These are phyloP conservation scores for Parotocinclus haroldoi DNA, from an alignment of 2,797 vertebrate species.

Conservation along the genomic window DNA sequence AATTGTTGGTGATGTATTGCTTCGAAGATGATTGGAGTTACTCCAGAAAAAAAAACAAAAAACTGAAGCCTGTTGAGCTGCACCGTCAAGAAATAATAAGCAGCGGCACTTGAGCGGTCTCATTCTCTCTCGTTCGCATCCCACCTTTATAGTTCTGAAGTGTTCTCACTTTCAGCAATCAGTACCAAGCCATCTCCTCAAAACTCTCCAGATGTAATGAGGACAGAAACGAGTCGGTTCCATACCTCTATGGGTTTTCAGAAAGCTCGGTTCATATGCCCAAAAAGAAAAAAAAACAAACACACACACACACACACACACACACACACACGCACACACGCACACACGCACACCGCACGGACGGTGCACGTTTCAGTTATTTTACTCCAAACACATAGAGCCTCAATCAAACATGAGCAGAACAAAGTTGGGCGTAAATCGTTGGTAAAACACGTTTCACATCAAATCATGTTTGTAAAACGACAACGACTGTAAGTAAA, in stretches of 20 bases:
- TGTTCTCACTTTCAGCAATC: slow-evolving; percentile 30
- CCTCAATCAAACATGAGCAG: no score
- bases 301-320: no score
- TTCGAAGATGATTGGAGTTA: slow-evolving; percentile 20
- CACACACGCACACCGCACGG: no score
- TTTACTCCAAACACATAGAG: no score
- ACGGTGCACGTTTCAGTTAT: background rate
- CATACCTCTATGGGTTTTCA: slow-evolving; percentile 4
- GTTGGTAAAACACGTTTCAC: no score
- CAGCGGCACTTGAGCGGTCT: slow-evolving; percentile 13
- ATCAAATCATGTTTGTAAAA: no score
- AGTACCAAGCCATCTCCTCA: slow-evolving; percentile 14
- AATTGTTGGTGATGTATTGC: slow-evolving; percentile 11
- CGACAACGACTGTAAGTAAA: no score
- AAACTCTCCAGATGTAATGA: slow-evolving; percentile 21
- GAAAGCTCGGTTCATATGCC: background rate
- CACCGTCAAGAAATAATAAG: slow-evolving; percentile 23
- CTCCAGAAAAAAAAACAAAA: no score
- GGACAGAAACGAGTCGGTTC: slow-evolving; percentile 18
- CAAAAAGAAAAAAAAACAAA: no score
- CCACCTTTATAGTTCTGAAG: slow-evolving; percentile 23
- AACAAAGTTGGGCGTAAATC: no score
- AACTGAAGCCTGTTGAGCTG: slow-evolving; percentile 6
- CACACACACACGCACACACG: no score
- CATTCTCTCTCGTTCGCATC: background rate